A percentile compares a stretch with the other conserved stretches of the same genome.
These are phyloP conservation scores for Takifugu bimaculatus DNA, from an alignment of 2,113 vertebrate species.

Conservation along the genomic window DNA sequence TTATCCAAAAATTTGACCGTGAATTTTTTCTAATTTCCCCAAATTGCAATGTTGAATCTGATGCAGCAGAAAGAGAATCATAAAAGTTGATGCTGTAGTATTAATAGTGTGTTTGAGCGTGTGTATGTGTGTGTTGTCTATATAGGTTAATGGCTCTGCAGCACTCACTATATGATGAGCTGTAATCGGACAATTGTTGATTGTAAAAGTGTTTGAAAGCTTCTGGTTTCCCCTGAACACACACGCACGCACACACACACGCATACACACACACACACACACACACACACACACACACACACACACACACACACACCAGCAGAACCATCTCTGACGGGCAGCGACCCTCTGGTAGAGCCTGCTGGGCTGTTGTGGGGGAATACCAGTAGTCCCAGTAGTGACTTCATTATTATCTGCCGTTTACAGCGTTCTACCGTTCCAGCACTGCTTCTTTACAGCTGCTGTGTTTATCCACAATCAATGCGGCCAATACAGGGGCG, in stretches of 20 bases:
- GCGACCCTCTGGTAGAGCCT: neutral
- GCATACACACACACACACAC: slow-evolving; percentile 2
- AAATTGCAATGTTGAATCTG: neutral
- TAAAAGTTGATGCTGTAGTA: neutral
- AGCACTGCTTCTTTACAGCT: slow-evolving; percentile 65
- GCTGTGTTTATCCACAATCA: slow-evolving; percentile 70
- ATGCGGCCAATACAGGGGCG: slow-evolving; percentile 49
- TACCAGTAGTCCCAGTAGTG: slow-evolving; percentile 37
- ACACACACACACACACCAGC: neutral
- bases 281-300: neutral
- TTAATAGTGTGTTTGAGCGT: slow-evolving; percentile 14
- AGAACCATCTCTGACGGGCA: neutral
- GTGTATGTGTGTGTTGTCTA: slow-evolving; percentile 11
- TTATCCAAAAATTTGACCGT: no score
- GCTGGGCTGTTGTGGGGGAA: slow-evolving; percentile 5
- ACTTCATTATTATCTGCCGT: slow-evolving; percentile 46
- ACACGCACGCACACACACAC: neutral
- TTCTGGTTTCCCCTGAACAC: slow-evolving; percentile 1
- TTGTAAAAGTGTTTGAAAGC: slow-evolving; percentile 35
- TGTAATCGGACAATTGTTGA: slow-evolving; percentile 34
- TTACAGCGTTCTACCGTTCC: slow-evolving; percentile 57
- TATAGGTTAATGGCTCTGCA: slow-evolving; percentile 33
- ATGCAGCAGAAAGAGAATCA: neutral
- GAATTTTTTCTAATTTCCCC: neutral
- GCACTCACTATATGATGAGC: slow-evolving; percentile 22